Base-by-base conservation (phyloP, 2,113 vertebrate species). In the Pitta sordida region DNA sequence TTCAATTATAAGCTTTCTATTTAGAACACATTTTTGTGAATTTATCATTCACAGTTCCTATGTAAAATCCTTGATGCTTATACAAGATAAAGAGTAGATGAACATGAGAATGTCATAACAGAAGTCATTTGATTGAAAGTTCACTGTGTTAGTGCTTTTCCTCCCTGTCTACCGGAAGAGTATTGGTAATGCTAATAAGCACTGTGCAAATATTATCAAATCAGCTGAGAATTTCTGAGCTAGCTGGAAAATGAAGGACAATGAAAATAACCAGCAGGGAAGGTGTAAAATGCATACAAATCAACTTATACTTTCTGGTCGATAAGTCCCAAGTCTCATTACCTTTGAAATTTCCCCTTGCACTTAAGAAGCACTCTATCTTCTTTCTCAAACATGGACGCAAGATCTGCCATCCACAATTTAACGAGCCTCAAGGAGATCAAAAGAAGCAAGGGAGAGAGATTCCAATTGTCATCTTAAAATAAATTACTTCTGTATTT, bases 231-330 rank as follows among this genome's bases (percentile, higher is more conserved):
- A 82, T 95, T 95, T 65, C 87, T 93, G 44, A 90, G 70, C 63
- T 93, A 64, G 18, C 63, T 85, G 39, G 70, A 93, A 96, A 96
- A 94, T 87, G 41, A 94, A 15, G 30, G 91, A 89, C 91, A 93
- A 93, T 87, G 91, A 84, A 97, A 96, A 96, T 90, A 96, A 95
- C 86, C 94, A 97, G 85, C 86, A 83, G 78, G 70, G 69, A 74
- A 94, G 64, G 88, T 79, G 8, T 56, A 85, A 95, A 93, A 94
- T 62, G 68, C 67, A 96, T 95, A 70, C 80, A 96, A 96, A 96
- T 96, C 85, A 95, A 65, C 26, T 48, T 91, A 75, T 87, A 67
- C 83, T 83, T 91, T 93, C 93, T 93, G 60, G 49, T 92, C 91
- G 79, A 53, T 64, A 78, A 70, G 93, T 91, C 93, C 95, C 94